Evolutionary conservation across 2,888 invertebrate genomes (phyloP), one percentile per base, ranked within the genome.

Genomic region (Plebejus melissa): DNA sequence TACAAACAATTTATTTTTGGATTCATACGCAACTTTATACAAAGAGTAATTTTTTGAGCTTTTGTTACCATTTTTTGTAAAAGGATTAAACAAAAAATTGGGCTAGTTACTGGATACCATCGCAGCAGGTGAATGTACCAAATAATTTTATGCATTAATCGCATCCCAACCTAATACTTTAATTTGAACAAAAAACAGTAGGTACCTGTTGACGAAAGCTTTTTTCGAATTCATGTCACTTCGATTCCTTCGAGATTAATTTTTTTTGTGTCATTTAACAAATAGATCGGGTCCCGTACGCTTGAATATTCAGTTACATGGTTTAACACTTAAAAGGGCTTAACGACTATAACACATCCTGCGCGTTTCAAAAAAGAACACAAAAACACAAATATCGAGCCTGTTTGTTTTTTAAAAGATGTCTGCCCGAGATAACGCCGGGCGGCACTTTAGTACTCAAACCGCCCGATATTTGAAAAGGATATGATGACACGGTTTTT

Each of bases 301-400:
- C 84, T 90, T 91, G 88, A 92, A 93, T 93, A 93, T 93, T 93
- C 92, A 90, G 93, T 93, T 93, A 93, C 93, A 93, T 90, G 93
- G 92, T 93, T 93, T 93, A 93, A 93, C 93, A 93, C 93, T 93
- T 93, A 93, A 93, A 93, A 93, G 92, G 91, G 90, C 93, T 93
- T 93, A 93, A 93, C 93, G 93, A 93, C 90, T 91, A 90, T 91
- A 93, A 93, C 93, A 93, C 92, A 93, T 93, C 93, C 93, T 93
- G 92, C 92, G 93, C 92, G 91, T 91, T 92, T 92, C 93, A 90
- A 91, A 91, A 91, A 93, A 93, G 91, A 91, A 92, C 80, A 77
- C 76, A 84, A 88, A 85, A 85, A 91, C 91, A 92, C 92, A 91
- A 88, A 90, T 89, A 91, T 88, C 87, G 87, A 87, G 91, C 88